Base-by-base conservation (phyloP, 1,140 invertebrate genomes). In the Ceratosolen solmsi region DNA sequence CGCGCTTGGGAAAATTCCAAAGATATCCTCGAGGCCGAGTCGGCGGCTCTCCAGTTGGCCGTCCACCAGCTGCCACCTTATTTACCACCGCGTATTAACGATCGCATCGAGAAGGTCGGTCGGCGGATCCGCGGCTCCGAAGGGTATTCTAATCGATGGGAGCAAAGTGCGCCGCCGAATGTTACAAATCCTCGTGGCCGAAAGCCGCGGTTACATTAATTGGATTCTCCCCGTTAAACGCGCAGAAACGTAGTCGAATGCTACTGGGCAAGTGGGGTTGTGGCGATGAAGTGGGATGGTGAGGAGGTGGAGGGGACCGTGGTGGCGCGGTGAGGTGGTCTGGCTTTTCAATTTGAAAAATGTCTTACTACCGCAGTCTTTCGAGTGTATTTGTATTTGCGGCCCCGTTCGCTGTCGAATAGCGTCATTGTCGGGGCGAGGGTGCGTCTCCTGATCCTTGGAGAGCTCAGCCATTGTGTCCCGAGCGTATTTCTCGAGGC, bases 1-100 rank as follows among this genome's bases (percentile, higher is more conserved):
- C 25, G 38, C 58, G n/a, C 20, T 81, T 81, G 79, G 79, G 65
- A 74, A 65, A 68, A 68, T 49, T 81, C 79, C 79, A 81, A 81
- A 54, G 11, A 38, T 58, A 22, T 58, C 30, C 70, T 56, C 77
- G 33, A 71, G 77, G 49, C 27, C 33, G 17, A 58, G n/a, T n/a
- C 2, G 33, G 8, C 1, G 36, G n/a, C 3, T 1, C 13, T 27
- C 56, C 79, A 63, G 27, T 80, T 74, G 79, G 71, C 71, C n/a
- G 2, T 4, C 27, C 20, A 80, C 71, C 71, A 80, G 41, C 17
- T 5, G 22, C 30, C 13, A 2, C 27, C 13, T 13, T 4, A 22
- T 54, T 54, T 54, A 13, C 13, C 41, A 15, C 5, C 5, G 20
- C 51, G 51, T 3, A 11, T 15, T 46, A 15, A 54, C 13, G 20